Evolutionary conservation across 2,888 invertebrate species (phyloP).

Genomic region (Mythimna lalbum): DNA sequence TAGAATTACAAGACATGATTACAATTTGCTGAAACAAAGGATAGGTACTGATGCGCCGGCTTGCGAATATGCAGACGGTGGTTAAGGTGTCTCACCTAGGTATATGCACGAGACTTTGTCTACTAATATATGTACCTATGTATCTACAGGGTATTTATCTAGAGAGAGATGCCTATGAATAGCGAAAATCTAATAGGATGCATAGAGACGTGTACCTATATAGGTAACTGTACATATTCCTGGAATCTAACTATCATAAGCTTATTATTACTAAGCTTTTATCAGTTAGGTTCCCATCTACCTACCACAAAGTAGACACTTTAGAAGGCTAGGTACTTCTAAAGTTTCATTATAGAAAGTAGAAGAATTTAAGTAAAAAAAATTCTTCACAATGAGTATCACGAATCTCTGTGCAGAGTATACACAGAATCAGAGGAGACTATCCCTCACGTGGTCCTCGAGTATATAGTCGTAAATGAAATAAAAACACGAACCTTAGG

Average conservation of each 20-base stretch:
- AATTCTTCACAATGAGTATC: neutral
- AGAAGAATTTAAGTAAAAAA: too few species aligned
- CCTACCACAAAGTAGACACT: neutral
- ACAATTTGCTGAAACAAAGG: slow-evolving; percentile 31
- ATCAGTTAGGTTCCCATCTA: neutral
- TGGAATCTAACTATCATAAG: neutral
- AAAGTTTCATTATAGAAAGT: too few species aligned
- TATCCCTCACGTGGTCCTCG: too few species aligned
- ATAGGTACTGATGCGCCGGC: slow-evolving; percentile 9
- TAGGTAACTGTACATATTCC: neutral
- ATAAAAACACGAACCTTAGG: too few species aligned
- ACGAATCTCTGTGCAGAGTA: too few species aligned
- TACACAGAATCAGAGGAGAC: too few species aligned
- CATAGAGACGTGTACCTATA: neutral
- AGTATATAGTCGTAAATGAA: too few species aligned
- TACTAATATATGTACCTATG: slow-evolving; percentile 12
- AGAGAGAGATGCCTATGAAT: neutral
- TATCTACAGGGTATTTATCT: slow-evolving; percentile 5
- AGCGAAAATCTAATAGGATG: slow-evolving; percentile 3
- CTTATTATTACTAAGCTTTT: slow-evolving; percentile 1
- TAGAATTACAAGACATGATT: slow-evolving; percentile 21
- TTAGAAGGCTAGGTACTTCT: neutral
- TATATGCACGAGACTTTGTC: slow-evolving; percentile 37
- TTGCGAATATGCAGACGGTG: slow-evolving; percentile 41
- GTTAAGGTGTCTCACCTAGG: slow-evolving; percentile 32